Evolutionary conservation across 2,797 vertebrate genomes (phyloP).

Genomic region (Ambastaia sidthimunki): DNA sequence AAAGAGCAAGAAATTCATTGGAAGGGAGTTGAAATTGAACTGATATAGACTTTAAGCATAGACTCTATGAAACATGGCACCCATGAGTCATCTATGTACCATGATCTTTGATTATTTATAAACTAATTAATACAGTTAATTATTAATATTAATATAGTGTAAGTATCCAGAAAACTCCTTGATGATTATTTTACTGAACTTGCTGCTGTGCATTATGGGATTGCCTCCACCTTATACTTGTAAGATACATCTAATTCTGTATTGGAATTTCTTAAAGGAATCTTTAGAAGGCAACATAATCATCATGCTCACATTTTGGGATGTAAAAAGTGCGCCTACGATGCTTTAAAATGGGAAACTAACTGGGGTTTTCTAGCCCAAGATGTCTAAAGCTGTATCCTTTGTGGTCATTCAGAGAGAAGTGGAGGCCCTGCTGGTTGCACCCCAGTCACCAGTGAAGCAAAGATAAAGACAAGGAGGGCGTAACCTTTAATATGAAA

Average conservation of each 20-base stretch:
- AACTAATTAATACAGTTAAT: no score
- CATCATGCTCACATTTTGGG: background rate
- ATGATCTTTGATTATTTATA: no score
- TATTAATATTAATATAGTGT: no score
- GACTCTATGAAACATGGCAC: no score
- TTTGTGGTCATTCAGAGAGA: background rate
- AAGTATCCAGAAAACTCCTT: no score
- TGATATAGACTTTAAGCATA: background rate
- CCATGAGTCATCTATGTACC: no score
- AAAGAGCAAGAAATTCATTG: slow-evolving; percentile 8
- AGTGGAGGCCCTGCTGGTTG: background rate
- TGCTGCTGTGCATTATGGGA: no score
- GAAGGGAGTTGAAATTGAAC: background rate
- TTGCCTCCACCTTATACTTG: no score
- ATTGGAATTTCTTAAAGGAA: no score
- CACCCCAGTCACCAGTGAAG: background rate
- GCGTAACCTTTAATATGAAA: background rate
- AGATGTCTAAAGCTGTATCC: background rate
- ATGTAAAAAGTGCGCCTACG: background rate
- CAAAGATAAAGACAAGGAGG: background rate
- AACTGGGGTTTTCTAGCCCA: background rate
- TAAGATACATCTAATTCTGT: no score
- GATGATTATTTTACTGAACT: no score
- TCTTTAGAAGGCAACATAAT: background rate
- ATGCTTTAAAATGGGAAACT: background rate